Evolutionary conservation across 1,140 invertebrate species (phyloP), one percentile per base, ranked within the genome.

Genomic region (Berghia stephanieae): DNA sequence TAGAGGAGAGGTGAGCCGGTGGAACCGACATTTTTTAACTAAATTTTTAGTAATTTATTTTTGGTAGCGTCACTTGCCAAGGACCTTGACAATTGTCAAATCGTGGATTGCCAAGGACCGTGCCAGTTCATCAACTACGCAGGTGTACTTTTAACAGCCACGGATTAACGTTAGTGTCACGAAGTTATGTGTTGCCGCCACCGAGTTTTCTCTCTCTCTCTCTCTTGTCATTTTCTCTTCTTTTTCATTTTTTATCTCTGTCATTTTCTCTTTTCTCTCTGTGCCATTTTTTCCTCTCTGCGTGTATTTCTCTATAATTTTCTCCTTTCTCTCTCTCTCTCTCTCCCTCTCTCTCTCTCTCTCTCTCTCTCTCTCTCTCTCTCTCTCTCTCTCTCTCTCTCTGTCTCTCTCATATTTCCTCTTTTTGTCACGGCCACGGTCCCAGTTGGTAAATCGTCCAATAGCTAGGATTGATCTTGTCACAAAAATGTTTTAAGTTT

Each of bases 301-400:
- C n/a, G n/a, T n/a, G n/a, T n/a, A n/a, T n/a, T n/a, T n/a, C n/a
- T n/a, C n/a, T 34, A 38, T 66, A 3, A 13, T n/a, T 24, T 60
- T 5, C 5, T 60, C 40, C 27, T 24, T 38, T 34, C 27, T 63
- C 24, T 63, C 57, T 63, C 57, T 63, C 24, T 8, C 8, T 63
- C 57, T 31, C 57, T 8, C 24, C 57, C 27, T 34, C n/a, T 34
- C 63, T 34, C 3, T 24, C 18, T 31, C 27, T 24, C 57, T 31
- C 8, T 63, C 57, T 31, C 24, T 31, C 24, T 63, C 57, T 24
- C 57, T 63, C 8, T 46, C 70, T 46, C 70, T 46, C 43, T 43
- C 70, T 72, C 38, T 72, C 70, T 72, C 43, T 46, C 43, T 46
- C 70, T 72, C 57, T 63, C 57, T 63, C 57, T 63, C 57, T 63